Percentiles rank a stretch among this genome's conserved stretches.
These are phyloP conservation scores for Clostera curtula DNA, from an alignment of 2,888 invertebrate species.

Conservation along the genomic window DNA sequence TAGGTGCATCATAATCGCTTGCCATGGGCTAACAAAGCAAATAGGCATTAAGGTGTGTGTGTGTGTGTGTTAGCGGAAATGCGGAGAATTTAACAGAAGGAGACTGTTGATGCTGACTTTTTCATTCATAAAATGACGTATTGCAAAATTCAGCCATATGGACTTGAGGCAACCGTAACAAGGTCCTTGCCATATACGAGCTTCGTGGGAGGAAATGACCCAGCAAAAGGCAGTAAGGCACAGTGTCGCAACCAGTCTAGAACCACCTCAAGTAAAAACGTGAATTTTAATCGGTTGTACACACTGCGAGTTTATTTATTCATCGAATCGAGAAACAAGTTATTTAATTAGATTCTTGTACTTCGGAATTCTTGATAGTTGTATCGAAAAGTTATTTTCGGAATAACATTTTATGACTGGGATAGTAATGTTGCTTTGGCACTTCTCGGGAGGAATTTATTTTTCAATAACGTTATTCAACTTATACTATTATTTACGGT, in stretches of 20 bases:
- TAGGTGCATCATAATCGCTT: conserved; percentile 18
- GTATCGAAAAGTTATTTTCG: not conserved
- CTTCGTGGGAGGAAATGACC: conserved; percentile 59
- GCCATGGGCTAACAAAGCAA: conserved; percentile 46
- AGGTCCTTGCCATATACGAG: conserved; percentile 55
- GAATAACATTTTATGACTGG: no score
- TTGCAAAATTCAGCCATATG: conserved; percentile 39
- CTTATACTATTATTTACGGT: no score
- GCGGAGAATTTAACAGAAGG: conserved; percentile 37
- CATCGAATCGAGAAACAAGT: not conserved
- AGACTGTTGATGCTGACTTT: conserved; percentile 40
- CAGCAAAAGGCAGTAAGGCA: conserved; percentile 24
- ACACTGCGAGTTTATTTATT: not conserved
- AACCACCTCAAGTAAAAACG: conserved; percentile 20
- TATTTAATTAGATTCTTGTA: not conserved
- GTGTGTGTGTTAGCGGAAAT: conserved; percentile 26
- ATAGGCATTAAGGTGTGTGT: conserved; percentile 42
- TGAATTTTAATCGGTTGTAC: not conserved
- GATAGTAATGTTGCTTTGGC: no score
- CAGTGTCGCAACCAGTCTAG: conserved; percentile 31
- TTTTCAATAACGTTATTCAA: no score
- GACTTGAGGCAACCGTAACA: conserved; percentile 43
- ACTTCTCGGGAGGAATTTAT: no score
- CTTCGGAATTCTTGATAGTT: not conserved
- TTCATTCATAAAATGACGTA: conserved; percentile 27